Percentiles rank a stretch among this genome's conserved stretches.
phyloP scores from a whole-genome alignment of 2,113 vertebrate genomes.

The Pogonocichla stellata region DNA sequence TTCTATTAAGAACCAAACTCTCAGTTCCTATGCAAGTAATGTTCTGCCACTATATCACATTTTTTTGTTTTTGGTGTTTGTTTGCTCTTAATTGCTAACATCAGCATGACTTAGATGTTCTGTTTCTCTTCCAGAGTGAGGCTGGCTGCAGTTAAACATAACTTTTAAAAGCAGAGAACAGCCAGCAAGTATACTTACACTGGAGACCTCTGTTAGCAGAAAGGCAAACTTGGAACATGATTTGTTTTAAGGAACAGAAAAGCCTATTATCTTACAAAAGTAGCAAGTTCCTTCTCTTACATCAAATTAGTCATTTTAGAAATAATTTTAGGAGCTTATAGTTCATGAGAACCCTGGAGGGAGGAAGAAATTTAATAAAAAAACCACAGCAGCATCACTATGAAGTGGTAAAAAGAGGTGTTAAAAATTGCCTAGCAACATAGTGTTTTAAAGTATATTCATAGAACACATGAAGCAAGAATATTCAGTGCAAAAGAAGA shows the following conservation, averaged over 20 bases:
- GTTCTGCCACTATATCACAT: not conserved
- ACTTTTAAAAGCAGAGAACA: not conserved
- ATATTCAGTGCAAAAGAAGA: not conserved
- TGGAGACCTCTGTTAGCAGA: not conserved
- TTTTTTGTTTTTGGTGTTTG: not conserved
- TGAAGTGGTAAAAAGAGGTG: not conserved
- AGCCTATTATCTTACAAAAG: not conserved
- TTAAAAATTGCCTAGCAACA: slow-evolving; percentile 18
- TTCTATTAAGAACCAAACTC: not conserved
- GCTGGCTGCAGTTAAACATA: not conserved
- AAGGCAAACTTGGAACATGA: not conserved
- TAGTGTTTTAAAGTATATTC: not conserved
- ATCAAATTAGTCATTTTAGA: not conserved
- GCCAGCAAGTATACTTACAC: not conserved
- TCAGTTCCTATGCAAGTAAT: not conserved
- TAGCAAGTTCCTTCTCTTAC: not conserved
- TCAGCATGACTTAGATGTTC: not conserved
- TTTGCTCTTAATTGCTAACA: not conserved
- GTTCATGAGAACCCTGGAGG: not conserved
- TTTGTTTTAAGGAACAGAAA: not conserved
- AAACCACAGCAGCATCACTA: not conserved
- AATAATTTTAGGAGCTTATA: not conserved
- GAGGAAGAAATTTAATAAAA: not conserved
- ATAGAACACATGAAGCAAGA: not conserved
- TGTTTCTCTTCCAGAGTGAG: not conserved